Evolutionary conservation across 2,797 vertebrate genomes (phyloP).

Genomic region (Mus spretus): DNA sequence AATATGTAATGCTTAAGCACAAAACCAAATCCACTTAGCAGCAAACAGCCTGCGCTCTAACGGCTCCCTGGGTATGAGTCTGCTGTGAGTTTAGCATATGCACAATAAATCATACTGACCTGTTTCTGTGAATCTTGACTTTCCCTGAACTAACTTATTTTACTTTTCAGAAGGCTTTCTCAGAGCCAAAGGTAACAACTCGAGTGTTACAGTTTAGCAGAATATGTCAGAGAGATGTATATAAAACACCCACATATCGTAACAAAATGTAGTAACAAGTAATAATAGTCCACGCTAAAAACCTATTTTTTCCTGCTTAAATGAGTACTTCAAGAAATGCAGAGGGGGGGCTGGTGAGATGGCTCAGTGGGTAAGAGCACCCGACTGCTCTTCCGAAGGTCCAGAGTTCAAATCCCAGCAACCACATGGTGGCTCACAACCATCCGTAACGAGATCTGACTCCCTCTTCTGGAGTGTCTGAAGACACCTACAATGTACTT

Average conservation of each 20-base stretch:
- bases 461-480: too few relatives aligned
- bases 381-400: too few relatives aligned
- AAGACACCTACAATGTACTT: too few relatives aligned
- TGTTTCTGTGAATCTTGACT: slow-evolving; percentile 20
- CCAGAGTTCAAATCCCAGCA: too few relatives aligned
- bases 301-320: neutral
- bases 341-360: too few relatives aligned
- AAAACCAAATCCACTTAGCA: neutral
- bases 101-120: neutral
- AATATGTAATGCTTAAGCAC: neutral
- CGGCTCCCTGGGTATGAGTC: neutral
- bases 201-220: slow-evolving; percentile 14
- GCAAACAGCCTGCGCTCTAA: neutral
- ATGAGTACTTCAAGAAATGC: slow-evolving; percentile 43
- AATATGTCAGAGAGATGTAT: neutral
- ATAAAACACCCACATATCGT: neutral
- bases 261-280: neutral
- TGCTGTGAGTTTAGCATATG: neutral
- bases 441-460: too few relatives aligned
- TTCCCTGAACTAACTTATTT: slow-evolving; percentile 48
- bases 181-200: neutral
- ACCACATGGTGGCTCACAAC: too few relatives aligned
- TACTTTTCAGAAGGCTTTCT: neutral
- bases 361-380: too few relatives aligned
- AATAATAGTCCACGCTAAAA: neutral